These are phyloP conservation scores for Himantopus leucocephalus DNA, from an alignment of 2,113 vertebrate genomes.

Conservation along the genomic window DNA sequence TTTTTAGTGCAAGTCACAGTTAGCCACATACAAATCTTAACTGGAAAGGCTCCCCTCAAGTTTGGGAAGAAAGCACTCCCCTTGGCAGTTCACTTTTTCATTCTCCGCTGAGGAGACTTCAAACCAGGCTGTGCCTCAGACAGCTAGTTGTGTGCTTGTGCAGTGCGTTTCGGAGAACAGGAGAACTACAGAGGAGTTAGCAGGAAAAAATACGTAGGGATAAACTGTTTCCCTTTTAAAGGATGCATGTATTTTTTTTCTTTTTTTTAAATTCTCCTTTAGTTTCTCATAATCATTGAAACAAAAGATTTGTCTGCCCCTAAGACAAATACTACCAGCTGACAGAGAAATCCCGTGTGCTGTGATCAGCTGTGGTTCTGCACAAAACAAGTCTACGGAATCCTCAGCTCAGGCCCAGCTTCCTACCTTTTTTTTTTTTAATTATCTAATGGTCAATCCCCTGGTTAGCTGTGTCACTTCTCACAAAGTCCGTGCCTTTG, in stretches of 20 bases:
- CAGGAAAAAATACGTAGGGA: neutral
- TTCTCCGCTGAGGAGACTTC: neutral
- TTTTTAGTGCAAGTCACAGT: neutral
- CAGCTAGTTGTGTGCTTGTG: neutral
- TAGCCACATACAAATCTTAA: neutral
- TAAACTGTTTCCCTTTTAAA: neutral
- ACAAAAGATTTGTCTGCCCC: slow-evolving; percentile 51
- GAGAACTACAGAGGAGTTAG: neutral
- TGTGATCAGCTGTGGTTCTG: slow-evolving; percentile 27
- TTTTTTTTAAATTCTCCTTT: neutral
- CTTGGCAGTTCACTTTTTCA: neutral
- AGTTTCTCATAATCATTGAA: slow-evolving; percentile 17
- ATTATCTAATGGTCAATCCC: neutral
- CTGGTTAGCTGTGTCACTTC: neutral
- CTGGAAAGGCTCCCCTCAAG: neutral
- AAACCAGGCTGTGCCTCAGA: neutral
- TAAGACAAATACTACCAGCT: slow-evolving; percentile 38
- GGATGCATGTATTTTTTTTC: neutral
- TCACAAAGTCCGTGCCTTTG: neutral
- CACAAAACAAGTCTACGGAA: slow-evolving; percentile 31
- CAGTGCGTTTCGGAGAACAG: neutral
- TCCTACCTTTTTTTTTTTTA: neutral
- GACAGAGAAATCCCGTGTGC: slow-evolving; percentile 37
- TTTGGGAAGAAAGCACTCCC: neutral
- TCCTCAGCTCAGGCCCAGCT: neutral